Evolutionary conservation across 1,140 invertebrate species (phyloP).

Genomic region (Bombus waltoni): DNA sequence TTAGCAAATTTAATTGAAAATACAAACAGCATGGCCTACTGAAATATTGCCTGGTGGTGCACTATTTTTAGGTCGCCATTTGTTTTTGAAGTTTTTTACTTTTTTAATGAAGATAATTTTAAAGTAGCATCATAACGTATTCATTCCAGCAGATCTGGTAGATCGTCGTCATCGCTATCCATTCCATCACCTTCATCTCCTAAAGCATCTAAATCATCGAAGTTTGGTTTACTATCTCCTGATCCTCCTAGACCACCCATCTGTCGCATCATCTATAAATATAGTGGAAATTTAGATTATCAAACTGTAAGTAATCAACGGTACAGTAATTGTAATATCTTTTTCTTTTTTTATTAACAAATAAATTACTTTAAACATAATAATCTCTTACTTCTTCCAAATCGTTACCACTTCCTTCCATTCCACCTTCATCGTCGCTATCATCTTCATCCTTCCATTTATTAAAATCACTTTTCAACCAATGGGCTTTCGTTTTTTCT

Average conservation of each 20-base stretch:
- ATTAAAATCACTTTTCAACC: conserved; percentile 98
- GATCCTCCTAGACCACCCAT: conserved; percentile 83
- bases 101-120: conserved; percentile 66
- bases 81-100: conserved; percentile 59
- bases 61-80: conserved; percentile 64
- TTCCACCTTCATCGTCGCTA: conserved; percentile 85
- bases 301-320: not conserved
- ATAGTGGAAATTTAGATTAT: not conserved
- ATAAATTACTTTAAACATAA: not conserved
- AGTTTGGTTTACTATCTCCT: conserved; percentile 79
- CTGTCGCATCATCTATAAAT: conserved; percentile 83
- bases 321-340: not conserved
- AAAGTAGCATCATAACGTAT: conserved; percentile 57
- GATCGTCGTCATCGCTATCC: conserved; percentile 85
- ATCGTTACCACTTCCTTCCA: conserved; percentile 77
- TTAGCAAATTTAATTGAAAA: conserved; percentile 62
- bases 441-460: conserved; percentile 98
- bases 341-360: not conserved
- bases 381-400: conserved; percentile 84
- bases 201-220: conserved; percentile 81
- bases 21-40: conserved; percentile 65
- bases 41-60: conserved; percentile 63
- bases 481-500: conserved; percentile 95
- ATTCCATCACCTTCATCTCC: conserved; percentile 74
- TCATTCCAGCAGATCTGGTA: conserved; percentile 84